A percentile compares a stretch with the other conserved stretches of the same genome.
These are phyloP conservation scores for Ascaphus truei DNA, from an alignment of 2,113 vertebrate genomes.

Conservation along the genomic window DNA sequence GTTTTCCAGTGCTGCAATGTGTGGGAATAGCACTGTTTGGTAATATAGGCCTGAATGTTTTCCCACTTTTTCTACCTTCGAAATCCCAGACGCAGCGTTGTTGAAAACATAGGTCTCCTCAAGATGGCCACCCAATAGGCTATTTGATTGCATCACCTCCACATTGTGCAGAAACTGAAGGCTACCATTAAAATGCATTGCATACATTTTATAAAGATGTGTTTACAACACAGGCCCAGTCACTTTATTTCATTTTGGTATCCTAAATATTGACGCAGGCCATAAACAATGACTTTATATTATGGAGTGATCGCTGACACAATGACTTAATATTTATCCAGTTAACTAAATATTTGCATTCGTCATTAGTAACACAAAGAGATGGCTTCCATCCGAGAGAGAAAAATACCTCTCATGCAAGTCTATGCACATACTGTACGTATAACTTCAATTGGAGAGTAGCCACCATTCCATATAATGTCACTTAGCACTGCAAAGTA, in stretches of 20 bases:
- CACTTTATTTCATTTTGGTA: constrained; percentile 9
- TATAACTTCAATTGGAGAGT: too few relatives aligned
- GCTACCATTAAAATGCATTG: not conserved
- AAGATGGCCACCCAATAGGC: constrained; percentile 7
- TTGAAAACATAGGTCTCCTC: not conserved
- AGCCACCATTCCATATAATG: not conserved
- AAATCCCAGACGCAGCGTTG: not conserved
- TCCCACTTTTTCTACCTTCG: not conserved
- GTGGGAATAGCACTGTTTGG: too few relatives aligned
- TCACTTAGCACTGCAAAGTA: not conserved
- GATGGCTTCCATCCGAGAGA: constrained; percentile 11
- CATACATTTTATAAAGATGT: not conserved
- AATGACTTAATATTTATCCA: constrained; percentile 32
- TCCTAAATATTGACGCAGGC: constrained; percentile 16
- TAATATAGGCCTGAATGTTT: too few relatives aligned
- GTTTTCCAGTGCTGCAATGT: too few relatives aligned
- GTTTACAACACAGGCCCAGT: not conserved
- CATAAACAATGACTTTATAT: constrained; percentile 13
- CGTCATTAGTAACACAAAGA: constrained; percentile 13
- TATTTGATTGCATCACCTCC: not conserved
- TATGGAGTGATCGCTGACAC: constrained; percentile 10
- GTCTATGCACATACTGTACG: constrained; percentile 26
- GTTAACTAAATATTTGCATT: constrained; percentile 32
- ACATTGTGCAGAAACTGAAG: not conserved
- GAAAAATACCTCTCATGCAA: constrained; percentile 12